Conservation (phyloP, 2,888 invertebrate genomes). For the Diplolepis rosae region DNA sequence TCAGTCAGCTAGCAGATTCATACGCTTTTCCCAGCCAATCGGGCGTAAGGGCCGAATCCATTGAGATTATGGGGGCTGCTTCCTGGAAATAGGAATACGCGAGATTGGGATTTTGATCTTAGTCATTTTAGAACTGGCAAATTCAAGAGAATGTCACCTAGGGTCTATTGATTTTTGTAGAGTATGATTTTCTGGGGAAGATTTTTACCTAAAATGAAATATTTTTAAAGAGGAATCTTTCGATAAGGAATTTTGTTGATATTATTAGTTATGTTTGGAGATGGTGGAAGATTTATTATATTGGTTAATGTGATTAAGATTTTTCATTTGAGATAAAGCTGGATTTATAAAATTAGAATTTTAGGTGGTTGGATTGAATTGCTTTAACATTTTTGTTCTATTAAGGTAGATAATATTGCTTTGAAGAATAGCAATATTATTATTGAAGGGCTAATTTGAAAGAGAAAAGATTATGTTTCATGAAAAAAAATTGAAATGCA, state of each 20-base stretch:
- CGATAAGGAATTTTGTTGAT: neutral
- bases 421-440: no score
- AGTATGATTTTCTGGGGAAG: neutral
- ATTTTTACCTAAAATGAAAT: neutral
- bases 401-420: no score
- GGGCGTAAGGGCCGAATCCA: neutral
- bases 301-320: no score
- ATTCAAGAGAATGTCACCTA: constrained; percentile 18
- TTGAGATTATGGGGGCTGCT: neutral
- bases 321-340: no score
- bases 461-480: no score
- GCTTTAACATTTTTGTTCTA: no score
- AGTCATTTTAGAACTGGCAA: neutral
- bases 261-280: no score
- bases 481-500: no score
- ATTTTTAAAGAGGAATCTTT: neutral
- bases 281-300: no score
- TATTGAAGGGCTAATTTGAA: no score
- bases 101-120: neutral
- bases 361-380: no score
- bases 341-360: no score
- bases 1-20: neutral
- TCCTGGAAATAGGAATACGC: neutral
- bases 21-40: neutral
- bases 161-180: constrained; percentile 20